Base-by-base conservation (phyloP, 2,113 vertebrate genomes). In the Psittacara wagleri region DNA sequence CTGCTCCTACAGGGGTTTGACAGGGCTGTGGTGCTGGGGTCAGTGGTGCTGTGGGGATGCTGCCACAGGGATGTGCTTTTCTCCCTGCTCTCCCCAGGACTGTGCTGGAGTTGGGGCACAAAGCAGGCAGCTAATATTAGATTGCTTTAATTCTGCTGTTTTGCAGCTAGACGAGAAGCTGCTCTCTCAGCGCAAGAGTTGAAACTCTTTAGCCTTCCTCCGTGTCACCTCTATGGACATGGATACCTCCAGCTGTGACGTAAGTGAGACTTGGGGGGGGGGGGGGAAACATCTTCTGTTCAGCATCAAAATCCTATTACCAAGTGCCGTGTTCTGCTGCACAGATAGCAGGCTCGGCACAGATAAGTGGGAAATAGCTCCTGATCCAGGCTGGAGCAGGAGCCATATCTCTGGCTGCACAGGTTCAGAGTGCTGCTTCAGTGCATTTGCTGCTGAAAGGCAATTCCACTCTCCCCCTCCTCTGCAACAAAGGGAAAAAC, bases 191-290 rank as follows among this genome's bases (percentile, higher is more conserved):
- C 0, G 0, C 79, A 17, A 14, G 88, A 92, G 92, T n/a, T 70
- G 95, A 67, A 92, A 86, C 87, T 86, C 94, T 78, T 94, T 61
- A 93, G 94, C 94, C 68, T 78, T 86, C 46, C 83, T 88, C 68
- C 33, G 68, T 93, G 75, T 93, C 92, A 95, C 94, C 64, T 91
- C 85, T 61, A 48, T 31, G 75, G 82, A 70, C 44, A 5, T 7
- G 23, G 90, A 81, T 63, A 73, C 80, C 77, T 93, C 76, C 78
- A 43, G 79, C 61, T 54, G 76, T 94, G 93, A 93, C 9, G n/a
- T 82, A 57, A 94, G 94, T 48, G 74, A 85, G 81, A 85, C 84
- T 72, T 5, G 1, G 46, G 8, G 39, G 1, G 61, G 1, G 61
- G 61, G 7, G 39, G 49, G 27, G 27, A 84, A 87, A 6, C 25